Base-by-base conservation (phyloP, 2,797 vertebrate genomes). In the Arctocebus calabarensis region DNA sequence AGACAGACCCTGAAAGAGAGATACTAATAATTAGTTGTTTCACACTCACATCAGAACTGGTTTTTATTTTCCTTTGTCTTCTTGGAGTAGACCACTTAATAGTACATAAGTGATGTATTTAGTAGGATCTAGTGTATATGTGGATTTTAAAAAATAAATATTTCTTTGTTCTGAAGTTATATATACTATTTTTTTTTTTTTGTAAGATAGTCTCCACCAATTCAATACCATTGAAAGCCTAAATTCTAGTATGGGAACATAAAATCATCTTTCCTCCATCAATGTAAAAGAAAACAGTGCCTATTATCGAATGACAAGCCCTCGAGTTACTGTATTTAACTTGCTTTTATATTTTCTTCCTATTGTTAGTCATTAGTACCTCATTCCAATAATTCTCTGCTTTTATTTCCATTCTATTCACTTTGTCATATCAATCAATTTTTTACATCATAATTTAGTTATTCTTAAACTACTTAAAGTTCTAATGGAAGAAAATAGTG, bases 321-420 rank as follows among this genome's bases (percentile, higher is more conserved):
- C 74, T 66, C 8, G 14, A 75, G 19, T 66, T 43, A 22, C 23
- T 57, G 25, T 16, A 43, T 61, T 64, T 25, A 52, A 12, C 40
- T 79, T 45, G 74, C 9, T 64, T 19, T 59, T 78, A 32, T 59
- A 40, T 4, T 10, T 85, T 34, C 70, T 61, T 85, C 34, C 43
- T 77, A 7, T 75, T 52, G 17, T 59, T 48, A 73, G 17, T 19
- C 13, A 19, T 32, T 43, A 32, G 4, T 8, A 43, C 1, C 8
- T 93, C 29, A 22, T n/a, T 91, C 19, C 71, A 22, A 23, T 37
- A 5, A 48, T 84, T 62, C 52, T 81, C 11, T 81, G 25, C 13
- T 45, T 29, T 10, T n/a, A n/a, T 96, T 79, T 87, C 13, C 73
- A 79, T 90, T 90, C 19, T 83, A 29, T 34, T 86, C 70, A 78